Evolutionary conservation across 2,797 vertebrate genomes (phyloP).

Genomic region (Zalophus californianus): DNA sequence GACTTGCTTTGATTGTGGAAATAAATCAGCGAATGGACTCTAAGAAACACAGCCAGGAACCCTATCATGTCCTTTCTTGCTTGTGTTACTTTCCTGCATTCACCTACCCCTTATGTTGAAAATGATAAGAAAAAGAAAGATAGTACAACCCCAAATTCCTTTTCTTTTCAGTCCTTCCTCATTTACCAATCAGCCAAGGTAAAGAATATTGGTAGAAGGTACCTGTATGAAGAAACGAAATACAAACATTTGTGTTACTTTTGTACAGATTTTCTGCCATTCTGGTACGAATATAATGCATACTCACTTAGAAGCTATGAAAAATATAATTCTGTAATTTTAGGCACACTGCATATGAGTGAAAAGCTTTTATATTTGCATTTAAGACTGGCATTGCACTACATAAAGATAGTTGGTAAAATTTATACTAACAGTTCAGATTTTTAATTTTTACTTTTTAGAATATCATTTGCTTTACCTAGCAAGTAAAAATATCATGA

Average conservation of each 20-base stretch:
- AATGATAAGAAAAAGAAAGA: not conserved
- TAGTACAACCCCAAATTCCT: not conserved
- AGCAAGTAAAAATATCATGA: not conserved
- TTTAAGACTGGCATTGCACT: not conserved
- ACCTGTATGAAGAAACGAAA: not conserved
- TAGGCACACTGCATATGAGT: not conserved
- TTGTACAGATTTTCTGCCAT: not conserved
- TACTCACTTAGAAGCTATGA: not conserved
- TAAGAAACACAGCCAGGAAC: not conserved
- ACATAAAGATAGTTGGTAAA: not conserved
- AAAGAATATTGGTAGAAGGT: not conserved
- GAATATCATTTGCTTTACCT: not conserved
- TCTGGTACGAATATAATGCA: not conserved
- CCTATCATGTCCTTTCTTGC: not conserved
- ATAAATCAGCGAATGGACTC: not conserved
- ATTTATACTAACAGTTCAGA: not conserved
- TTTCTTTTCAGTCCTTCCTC: not conserved
- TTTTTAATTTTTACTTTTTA: not conserved
- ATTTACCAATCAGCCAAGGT: not conserved
- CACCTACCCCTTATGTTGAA: not conserved
- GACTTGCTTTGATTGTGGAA: not conserved
- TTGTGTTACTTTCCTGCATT: not conserved
- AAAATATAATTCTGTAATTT: not conserved
- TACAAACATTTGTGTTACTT: not conserved
- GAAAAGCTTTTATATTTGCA: not conserved